Base-by-base conservation (phyloP, 2,888 invertebrate genomes). In the Ophioninae sp. region DNA sequence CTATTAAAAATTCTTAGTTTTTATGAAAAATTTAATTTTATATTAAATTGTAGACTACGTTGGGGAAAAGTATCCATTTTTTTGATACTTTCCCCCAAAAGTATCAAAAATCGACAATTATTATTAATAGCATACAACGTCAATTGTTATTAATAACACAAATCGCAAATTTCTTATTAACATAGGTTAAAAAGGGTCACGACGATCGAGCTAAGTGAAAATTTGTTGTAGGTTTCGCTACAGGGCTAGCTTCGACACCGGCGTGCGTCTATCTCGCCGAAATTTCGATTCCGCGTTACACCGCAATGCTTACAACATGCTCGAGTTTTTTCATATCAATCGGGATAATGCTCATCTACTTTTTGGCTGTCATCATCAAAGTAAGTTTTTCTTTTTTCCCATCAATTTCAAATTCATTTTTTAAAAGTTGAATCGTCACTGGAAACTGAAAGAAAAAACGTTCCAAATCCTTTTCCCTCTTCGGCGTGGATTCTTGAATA, bases 211-310 rank as follows among this genome's bases (percentile, higher is more conserved):
- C 7, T 2, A 44, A 1, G 44, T 10, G 44, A 44, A 13, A 44
- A 44, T 7, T 44, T 0, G 44, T 44, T 44, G 0, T 21, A 89
- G 94, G 94, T 7, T 82, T 93, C 20, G 93, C 93, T 0, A 93
- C 93, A 0, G 94, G 94, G 8, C 85, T 94, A 79, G 93, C 93
- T 6, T 93, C 93, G 75, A 92, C 93, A 62, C 93, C 94, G 0
- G 93, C 94, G 2, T 91, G 93, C 0, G 93, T 94, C 13, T 94
- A 94, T 86, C 92, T 94, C 86, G 93, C 93, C 2, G 94, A 94
- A 89, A 92, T 94, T 37, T 91, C 93, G 0, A 92, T 91, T 61
- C 86, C 92, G 0, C 88, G 89, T 41, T 86, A 94, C 30, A 89
- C 93, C 78, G 93, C 93, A 6, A 92, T 93, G 81, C 91, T 94